Evolutionary conservation across 2,888 invertebrate genomes (phyloP).

Genomic region (Atherix ibis): DNA sequence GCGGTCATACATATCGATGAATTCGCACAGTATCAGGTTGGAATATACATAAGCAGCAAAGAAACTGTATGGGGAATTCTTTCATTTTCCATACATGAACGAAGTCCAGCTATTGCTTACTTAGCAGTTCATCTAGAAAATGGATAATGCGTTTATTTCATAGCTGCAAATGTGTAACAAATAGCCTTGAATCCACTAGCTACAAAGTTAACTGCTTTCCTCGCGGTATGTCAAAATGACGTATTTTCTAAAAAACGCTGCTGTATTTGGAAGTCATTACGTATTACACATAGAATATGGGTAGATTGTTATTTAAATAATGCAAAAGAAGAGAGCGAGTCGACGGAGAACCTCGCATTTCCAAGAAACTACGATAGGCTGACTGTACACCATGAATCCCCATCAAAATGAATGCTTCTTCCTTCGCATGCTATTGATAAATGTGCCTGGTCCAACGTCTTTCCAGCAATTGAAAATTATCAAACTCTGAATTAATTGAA

Average conservation of each 20-base stretch:
- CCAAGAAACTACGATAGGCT: conserved; percentile 1
- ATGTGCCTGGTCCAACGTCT: conserved; percentile 20
- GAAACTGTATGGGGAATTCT: conserved; percentile 14
- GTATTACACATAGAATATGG: conserved; percentile 18
- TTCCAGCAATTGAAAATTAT: conserved; percentile 18
- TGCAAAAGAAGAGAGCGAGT: conserved; percentile 4
- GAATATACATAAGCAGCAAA: conserved; percentile 17
- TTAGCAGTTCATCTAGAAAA: conserved; percentile 9
- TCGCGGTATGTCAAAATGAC: conserved; percentile 18
- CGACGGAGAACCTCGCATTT: conserved; percentile 4
- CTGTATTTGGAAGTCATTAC: conserved; percentile 18
- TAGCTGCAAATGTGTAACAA: conserved; percentile 12
- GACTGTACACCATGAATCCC: not conserved
- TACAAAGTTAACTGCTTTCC: conserved; percentile 18
- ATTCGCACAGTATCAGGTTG: conserved; percentile 9
- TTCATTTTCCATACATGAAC: conserved; percentile 14
- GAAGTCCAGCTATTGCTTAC: conserved; percentile 12
- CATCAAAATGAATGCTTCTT: not conserved
- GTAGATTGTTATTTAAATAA: not conserved
- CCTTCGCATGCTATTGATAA: not conserved
- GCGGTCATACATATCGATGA: no score
- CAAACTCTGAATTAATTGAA: no score
- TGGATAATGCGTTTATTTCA: conserved; percentile 19
- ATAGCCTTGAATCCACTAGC: conserved; percentile 10
- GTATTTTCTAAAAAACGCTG: conserved; percentile 17